Percentiles rank a stretch among this genome's conserved stretches.
Evolutionary conservation across 2,113 vertebrate species (phyloP).

Genomic region (Melanocharis versteri): DNA sequence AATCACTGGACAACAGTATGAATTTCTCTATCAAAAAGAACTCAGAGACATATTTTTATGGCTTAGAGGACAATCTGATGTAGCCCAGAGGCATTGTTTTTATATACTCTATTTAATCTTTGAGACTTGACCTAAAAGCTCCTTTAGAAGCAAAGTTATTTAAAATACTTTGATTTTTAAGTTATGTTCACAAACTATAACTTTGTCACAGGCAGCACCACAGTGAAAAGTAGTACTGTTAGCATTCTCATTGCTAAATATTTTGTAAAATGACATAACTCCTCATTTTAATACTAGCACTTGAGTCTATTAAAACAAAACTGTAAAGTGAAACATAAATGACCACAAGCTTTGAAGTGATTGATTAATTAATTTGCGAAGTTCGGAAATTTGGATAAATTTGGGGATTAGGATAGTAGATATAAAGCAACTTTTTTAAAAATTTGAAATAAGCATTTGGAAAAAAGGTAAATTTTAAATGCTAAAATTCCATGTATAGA

Average conservation of each 20-base stretch:
- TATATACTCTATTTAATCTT: constrained; percentile 63
- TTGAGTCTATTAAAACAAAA: constrained; percentile 54
- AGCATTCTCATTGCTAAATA: constrained; percentile 39
- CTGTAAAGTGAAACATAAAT: constrained; percentile 64
- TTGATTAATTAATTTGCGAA: constrained; percentile 45
- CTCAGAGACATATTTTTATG: constrained; percentile 71
- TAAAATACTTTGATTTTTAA: constrained; percentile 65
- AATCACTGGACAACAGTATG: background rate
- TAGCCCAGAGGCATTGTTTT: constrained; percentile 72
- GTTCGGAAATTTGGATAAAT: constrained; percentile 28
- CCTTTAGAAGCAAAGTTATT: constrained; percentile 60
- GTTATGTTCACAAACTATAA: constrained; percentile 35
- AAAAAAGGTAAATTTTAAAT: background rate
- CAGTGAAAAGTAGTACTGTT: background rate
- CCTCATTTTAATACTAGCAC: constrained; percentile 43
- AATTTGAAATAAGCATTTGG: background rate
- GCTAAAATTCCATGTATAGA: background rate
- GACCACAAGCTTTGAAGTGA: constrained; percentile 45
- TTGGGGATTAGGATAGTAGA: background rate
- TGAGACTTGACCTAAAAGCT: constrained; percentile 70
- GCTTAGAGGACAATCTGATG: constrained; percentile 71
- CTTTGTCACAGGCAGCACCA: constrained; percentile 6
- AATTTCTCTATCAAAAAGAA: constrained; percentile 63
- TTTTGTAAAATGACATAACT: constrained; percentile 53
- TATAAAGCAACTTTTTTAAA: background rate